Evolutionary conservation across 1,140 invertebrate genomes (phyloP).

Genomic region (Oedothorax gibbosus): DNA sequence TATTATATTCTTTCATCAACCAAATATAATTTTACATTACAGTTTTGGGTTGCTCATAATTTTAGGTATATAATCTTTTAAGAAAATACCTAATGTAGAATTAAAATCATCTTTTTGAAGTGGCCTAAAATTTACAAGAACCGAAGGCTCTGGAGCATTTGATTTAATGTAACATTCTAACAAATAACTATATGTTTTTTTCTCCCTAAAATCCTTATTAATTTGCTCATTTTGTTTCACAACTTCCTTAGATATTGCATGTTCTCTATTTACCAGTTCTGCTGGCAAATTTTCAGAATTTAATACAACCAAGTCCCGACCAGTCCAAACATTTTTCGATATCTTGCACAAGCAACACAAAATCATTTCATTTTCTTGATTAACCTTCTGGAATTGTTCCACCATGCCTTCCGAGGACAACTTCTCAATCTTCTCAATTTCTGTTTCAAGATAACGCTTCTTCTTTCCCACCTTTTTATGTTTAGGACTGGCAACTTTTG

Average conservation of each 20-base stretch:
- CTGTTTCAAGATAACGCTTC: not conserved
- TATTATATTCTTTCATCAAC: no score
- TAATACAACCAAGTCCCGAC: not conserved
- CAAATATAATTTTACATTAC: not conserved
- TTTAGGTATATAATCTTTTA: constrained; percentile 39
- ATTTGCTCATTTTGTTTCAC: constrained; percentile 8
- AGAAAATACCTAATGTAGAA: constrained; percentile 40
- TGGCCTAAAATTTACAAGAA: constrained; percentile 38
- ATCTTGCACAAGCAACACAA: constrained; percentile 23
- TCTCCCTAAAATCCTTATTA: not conserved
- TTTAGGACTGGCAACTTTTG: not conserved
- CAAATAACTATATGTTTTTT: constrained; percentile 38
- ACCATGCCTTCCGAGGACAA: not conserved
- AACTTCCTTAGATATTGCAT: constrained; percentile 6
- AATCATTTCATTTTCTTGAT: constrained; percentile 9
- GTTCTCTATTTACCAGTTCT: constrained; percentile 27
- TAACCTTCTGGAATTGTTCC: constrained; percentile 22
- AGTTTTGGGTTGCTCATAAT: constrained; percentile 1
- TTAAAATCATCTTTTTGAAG: constrained; percentile 27
- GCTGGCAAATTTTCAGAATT: not conserved
- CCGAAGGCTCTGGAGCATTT: not conserved
- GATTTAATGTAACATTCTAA: constrained; percentile 34
- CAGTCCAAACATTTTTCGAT: constrained; percentile 26
- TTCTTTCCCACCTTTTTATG: not conserved
- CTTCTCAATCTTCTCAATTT: no score